Conservation (phyloP, 2,797 vertebrate genomes). For the Scarus forsteni region DNA sequence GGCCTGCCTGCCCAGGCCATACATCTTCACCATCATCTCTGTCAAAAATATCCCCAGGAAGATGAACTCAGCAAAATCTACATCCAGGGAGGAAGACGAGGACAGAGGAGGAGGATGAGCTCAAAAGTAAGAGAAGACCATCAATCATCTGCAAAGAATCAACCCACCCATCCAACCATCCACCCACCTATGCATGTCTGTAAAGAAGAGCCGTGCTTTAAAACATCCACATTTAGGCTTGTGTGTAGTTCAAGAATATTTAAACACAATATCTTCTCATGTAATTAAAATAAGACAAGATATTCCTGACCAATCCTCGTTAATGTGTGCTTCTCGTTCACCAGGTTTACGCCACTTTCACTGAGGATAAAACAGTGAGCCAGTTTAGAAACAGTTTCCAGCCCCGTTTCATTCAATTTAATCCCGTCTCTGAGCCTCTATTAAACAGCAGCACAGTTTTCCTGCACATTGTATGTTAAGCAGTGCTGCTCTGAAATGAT, state of each 20-base stretch:
- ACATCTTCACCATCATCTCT: conserved; percentile 96
- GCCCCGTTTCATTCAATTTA: neutral
- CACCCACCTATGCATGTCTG: neutral
- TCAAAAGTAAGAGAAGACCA: neutral
- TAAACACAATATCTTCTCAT: too few relatives aligned
- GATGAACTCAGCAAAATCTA: conserved; percentile 92
- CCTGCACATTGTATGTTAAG: neutral
- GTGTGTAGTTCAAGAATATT: too few relatives aligned
- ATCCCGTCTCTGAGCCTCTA: neutral
- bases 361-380: neutral
- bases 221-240: neutral
- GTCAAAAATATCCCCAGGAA: conserved; percentile 95
- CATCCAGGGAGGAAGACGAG: conserved; percentile 1
- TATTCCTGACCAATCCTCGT: neutral
- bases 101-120: conserved; percentile 1
- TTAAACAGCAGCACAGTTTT: too few relatives aligned
- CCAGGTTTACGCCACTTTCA: neutral
- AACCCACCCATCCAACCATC: neutral
- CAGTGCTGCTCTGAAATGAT: conserved; percentile 13
- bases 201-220: neutral
- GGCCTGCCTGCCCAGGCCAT: conserved; percentile 93
- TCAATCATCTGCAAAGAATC: conserved; percentile 5
- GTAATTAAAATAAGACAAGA: neutral
- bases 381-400: neutral
- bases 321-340: neutral